Conservation (phyloP, 2,113 vertebrate genomes). For the Delphinus delphis region DNA sequence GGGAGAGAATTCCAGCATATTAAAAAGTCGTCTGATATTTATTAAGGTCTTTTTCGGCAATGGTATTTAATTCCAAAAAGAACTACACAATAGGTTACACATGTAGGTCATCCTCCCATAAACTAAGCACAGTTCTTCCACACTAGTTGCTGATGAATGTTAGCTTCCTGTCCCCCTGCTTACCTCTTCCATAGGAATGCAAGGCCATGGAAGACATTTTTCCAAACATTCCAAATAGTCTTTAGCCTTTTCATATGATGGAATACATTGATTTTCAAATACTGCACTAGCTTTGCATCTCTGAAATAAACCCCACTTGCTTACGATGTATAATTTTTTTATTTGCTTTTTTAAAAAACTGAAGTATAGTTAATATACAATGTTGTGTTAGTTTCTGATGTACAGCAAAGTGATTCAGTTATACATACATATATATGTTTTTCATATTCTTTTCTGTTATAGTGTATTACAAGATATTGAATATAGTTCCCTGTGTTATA, state of each 20-base stretch:
- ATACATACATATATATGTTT: too few relatives aligned
- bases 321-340: not conserved
- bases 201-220: not conserved
- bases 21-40: not conserved
- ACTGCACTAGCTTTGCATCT: not conserved
- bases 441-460: too few relatives aligned
- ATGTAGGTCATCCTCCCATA: not conserved
- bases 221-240: not conserved
- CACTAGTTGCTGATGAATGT: not conserved
- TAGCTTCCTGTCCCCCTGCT: not conserved
- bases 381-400: too few relatives aligned
- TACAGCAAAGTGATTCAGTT: too few relatives aligned
- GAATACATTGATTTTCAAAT: not conserved
- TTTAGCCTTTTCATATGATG: not conserved
- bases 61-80: not conserved
- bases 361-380: too few relatives aligned
- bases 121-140: not conserved
- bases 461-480: too few relatives aligned
- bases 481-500: too few relatives aligned
- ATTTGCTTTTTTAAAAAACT: not conserved
- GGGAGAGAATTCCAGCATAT: not conserved
- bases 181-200: not conserved
- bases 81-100: not conserved
- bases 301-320: not conserved
- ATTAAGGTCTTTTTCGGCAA: not conserved